Evolutionary conservation across 2,113 vertebrate species (phyloP), one percentile per base, ranked within the genome.

Genomic region (Phoxinus phoxinus): DNA sequence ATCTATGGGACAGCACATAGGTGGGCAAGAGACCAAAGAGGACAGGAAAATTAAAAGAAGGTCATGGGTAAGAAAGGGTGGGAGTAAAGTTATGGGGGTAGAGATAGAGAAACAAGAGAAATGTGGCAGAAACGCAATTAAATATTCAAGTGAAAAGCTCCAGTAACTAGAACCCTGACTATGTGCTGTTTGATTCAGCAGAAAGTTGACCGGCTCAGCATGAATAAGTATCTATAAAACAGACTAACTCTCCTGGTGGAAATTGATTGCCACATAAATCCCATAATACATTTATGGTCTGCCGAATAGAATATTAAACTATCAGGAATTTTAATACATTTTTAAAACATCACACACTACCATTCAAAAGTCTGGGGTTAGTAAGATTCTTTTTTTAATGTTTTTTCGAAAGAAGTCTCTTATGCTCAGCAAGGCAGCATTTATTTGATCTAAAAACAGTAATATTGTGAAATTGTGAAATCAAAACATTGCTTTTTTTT

Each of bases 1-100:
- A 96, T 97, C 98, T 99, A 95, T 90, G 94, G 94, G 93, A 93
- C 90, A 93, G 92, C 94, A 94, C 91, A 95, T 94, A 88, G 32
- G 25, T n/a, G 27, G 67, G 46, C 61, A 23, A 89, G 85, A 91
- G 76, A n/a, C 85, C 35, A 87, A 51, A 25, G 27, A 65, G 27
- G 53, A 67, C 19, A 10, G 48, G 8, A 73, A 56, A 71, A 63
- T 30, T 27, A 71, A 25, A 53, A 19, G 81, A 46, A 51, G 21
- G 51, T 35, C 32, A 21, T 25, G 25, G 17, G 8, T 69, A 53
- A 76, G 41, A 58, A 44, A 56, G 23, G 32, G 25, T 27, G 23
- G 59, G 7, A 58, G 51, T 75, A 37, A 30, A 58, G 32, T 69
- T 27, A 37, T 61, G 48, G 27, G 10, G 9, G 35, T 25, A 30